phyloP scores from a whole-genome alignment of 2,113 vertebrate species.

The Dicaeum eximium region DNA sequence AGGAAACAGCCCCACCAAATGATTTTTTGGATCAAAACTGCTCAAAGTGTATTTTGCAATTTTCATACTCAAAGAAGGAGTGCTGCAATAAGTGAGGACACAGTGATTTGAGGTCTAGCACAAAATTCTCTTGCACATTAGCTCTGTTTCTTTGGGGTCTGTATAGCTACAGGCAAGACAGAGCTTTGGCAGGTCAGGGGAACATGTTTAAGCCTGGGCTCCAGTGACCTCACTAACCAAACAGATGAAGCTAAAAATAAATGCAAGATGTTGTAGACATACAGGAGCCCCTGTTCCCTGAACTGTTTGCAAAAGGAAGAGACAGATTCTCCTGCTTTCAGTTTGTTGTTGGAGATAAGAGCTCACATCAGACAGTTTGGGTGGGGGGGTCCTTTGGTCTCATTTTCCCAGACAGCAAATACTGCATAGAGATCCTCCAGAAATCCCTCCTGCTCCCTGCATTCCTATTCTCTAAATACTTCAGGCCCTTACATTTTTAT shows the following conservation, averaged over 20 bases:
- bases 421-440: conserved; percentile 14
- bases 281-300: conserved; percentile 36
- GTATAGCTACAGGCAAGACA: background rate
- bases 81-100: conserved; percentile 17
- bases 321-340: conserved; percentile 35
- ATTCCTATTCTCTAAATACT: conserved; percentile 62
- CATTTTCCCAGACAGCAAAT: conserved; percentile 60
- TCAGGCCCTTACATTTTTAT: conserved; percentile 47
- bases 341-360: conserved; percentile 63
- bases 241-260: conserved; percentile 69
- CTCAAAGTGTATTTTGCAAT: background rate
- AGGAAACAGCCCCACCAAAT: conserved; percentile 1
- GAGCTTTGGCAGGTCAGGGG: conserved; percentile 54
- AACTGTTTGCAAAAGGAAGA: conserved; percentile 43
- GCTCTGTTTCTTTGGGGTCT: background rate
- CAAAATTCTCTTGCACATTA: background rate
- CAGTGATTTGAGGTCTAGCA: background rate
- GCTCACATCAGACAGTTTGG: conserved; percentile 43
- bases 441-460: conserved; percentile 62
- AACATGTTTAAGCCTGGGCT: conserved; percentile 51
- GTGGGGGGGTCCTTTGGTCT: conserved; percentile 33
- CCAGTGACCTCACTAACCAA: conserved; percentile 64
- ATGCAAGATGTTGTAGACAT: conserved; percentile 51
- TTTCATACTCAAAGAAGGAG: background rate
- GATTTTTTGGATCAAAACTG: background rate